Evolutionary conservation across 1,140 invertebrate genomes (phyloP).

Genomic region (Trinorchestia longiramus): DNA sequence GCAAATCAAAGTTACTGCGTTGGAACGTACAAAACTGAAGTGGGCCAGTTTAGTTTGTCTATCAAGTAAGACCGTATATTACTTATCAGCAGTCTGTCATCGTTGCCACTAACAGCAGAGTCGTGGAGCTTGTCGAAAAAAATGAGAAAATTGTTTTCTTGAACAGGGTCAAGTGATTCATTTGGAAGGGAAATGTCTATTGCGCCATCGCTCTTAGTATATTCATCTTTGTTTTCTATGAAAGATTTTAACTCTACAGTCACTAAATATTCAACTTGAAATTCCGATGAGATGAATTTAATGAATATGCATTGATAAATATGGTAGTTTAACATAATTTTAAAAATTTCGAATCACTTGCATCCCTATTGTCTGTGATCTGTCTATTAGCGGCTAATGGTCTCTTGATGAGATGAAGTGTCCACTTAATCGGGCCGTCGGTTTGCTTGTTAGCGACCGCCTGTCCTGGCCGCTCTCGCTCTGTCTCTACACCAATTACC

Average conservation of each 20-base stretch:
- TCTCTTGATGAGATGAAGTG: neutral
- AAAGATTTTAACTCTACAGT: neutral
- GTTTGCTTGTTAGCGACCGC: conserved; percentile 7
- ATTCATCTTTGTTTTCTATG: neutral
- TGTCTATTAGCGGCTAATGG: neutral
- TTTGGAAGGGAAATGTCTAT: too few species aligned
- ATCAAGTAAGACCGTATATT: too few species aligned
- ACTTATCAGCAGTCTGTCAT: too few species aligned
- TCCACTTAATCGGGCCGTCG: neutral
- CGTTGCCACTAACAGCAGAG: too few species aligned
- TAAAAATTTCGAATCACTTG: neutral
- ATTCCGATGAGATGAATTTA: neutral
- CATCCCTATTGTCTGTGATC: neutral
- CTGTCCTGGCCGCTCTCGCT: neutral
- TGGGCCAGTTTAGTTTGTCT: neutral
- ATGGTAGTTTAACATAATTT: neutral
- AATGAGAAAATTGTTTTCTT: too few species aligned
- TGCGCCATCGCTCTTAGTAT: too few species aligned
- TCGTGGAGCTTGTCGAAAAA: too few species aligned
- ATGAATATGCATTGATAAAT: neutral
- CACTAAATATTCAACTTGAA: too few species aligned
- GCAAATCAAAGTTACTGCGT: neutral
- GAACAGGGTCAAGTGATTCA: too few species aligned
- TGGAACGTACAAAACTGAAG: neutral
- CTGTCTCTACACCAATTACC: conserved; percentile 18